Evolutionary conservation across 2,113 vertebrate species (phyloP).

Genomic region (Tragelaphus scriptus): DNA sequence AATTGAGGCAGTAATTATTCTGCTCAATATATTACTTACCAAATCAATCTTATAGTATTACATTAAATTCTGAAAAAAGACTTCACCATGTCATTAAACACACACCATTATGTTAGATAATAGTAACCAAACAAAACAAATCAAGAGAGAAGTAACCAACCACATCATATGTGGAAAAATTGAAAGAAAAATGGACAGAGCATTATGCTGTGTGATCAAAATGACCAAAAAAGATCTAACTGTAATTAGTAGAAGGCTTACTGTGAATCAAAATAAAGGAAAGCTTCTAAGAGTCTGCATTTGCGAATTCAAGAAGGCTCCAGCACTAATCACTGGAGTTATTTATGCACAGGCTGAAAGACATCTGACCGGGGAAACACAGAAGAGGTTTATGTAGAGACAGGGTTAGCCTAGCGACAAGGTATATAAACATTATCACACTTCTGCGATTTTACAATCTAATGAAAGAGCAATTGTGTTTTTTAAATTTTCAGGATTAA

Average conservation of each 20-base stretch:
- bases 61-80: background rate
- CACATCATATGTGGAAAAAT: background rate
- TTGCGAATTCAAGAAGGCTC: background rate
- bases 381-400: background rate
- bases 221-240: background rate
- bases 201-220: background rate
- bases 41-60: background rate
- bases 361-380: background rate
- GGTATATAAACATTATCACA: background rate
- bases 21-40: background rate
- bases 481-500: background rate
- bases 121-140: background rate
- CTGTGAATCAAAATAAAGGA: background rate
- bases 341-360: background rate
- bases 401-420: background rate
- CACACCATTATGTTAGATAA: background rate
- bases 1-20: background rate
- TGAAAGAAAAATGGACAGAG: background rate
- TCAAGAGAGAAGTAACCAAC: background rate
- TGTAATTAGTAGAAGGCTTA: background rate
- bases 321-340: background rate
- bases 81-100: background rate
- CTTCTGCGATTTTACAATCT: background rate
- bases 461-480: background rate
- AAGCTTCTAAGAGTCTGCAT: background rate